Percentiles rank a stretch among this genome's conserved stretches.
These are phyloP conservation scores for Melanotus villosus DNA, from an alignment of 2,888 invertebrate genomes.

Conservation along the genomic window DNA sequence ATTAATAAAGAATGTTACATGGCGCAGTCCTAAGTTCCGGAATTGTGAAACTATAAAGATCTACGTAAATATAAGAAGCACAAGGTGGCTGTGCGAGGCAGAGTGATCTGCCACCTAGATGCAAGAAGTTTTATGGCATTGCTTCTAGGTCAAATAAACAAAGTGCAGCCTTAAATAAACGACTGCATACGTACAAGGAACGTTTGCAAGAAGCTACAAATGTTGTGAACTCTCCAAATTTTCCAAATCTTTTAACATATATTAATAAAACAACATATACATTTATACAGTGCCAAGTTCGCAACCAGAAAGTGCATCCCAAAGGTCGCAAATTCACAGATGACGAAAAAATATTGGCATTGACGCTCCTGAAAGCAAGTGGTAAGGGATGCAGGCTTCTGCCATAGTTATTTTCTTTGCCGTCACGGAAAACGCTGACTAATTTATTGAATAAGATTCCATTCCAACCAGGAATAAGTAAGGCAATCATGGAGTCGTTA, in stretches of 20 bases:
- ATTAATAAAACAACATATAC: conserved; percentile 20
- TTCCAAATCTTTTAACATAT: neutral
- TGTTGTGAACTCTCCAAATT: neutral
- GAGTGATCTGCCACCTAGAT: neutral
- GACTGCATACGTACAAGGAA: neutral
- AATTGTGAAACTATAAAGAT: no score
- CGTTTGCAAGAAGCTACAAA: neutral
- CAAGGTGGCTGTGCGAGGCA: no score
- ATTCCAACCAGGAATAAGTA: neutral
- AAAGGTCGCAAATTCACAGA: neutral
- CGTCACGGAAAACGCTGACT: conserved; percentile 2
- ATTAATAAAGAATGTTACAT: no score
- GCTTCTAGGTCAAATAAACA: neutral
- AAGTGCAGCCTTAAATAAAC: neutral
- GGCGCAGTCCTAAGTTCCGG: no score
- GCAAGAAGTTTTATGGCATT: neutral
- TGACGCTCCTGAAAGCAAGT: conserved; percentile 2
- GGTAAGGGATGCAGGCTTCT: neutral
- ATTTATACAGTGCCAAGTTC: neutral
- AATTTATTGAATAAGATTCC: conserved; percentile 9
- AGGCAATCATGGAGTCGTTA: conserved; percentile 11
- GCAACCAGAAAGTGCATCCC: neutral
- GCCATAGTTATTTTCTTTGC: conserved; percentile 5
- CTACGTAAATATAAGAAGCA: no score
- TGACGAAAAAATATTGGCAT: conserved; percentile 11